Percentiles rank a stretch among this genome's conserved stretches.
Evolutionary conservation across 2,888 invertebrate genomes (phyloP).

Genomic region (Choristoneura rosaceana): DNA sequence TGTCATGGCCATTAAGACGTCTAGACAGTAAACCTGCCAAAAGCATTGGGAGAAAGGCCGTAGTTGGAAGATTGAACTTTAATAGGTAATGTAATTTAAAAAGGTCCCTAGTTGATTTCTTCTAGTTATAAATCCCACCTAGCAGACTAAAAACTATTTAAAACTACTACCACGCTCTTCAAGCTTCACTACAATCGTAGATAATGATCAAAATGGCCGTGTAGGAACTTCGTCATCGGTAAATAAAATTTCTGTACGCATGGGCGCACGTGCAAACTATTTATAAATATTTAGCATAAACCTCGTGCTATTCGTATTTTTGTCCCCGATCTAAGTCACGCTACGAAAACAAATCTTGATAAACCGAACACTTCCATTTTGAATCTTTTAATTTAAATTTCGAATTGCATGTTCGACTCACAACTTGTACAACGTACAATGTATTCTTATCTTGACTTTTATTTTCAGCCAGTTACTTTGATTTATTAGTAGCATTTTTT

Average conservation of each 20-base stretch:
- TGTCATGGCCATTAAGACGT: neutral
- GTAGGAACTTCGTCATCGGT: slow-evolving; percentile 14
- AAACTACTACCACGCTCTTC: neutral
- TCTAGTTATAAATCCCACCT: neutral
- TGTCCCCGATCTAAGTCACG: slow-evolving; percentile 39
- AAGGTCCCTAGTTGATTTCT: neutral
- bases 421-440: slow-evolving; percentile 35
- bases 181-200: neutral
- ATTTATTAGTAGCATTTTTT: slow-evolving; percentile 1
- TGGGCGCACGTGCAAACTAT: slow-evolving; percentile 21
- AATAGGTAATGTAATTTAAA: no score
- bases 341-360: slow-evolving; percentile 35
- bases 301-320: slow-evolving; percentile 28
- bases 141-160: neutral
- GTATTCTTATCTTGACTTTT: slow-evolving; percentile 34
- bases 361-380: slow-evolving; percentile 27
- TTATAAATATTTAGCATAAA: slow-evolving; percentile 38
- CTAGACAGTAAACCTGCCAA: neutral
- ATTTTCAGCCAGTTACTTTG: slow-evolving; percentile 20
- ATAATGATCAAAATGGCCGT: slow-evolving; percentile 9
- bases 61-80: neutral
- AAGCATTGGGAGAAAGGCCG: neutral
- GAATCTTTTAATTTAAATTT: slow-evolving; percentile 39
- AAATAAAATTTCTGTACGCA: slow-evolving; percentile 29
- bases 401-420: slow-evolving; percentile 27